Base-by-base conservation (phyloP, 64 coral and sea anemone genomes). In the Dendronephthya gigantea region DNA sequence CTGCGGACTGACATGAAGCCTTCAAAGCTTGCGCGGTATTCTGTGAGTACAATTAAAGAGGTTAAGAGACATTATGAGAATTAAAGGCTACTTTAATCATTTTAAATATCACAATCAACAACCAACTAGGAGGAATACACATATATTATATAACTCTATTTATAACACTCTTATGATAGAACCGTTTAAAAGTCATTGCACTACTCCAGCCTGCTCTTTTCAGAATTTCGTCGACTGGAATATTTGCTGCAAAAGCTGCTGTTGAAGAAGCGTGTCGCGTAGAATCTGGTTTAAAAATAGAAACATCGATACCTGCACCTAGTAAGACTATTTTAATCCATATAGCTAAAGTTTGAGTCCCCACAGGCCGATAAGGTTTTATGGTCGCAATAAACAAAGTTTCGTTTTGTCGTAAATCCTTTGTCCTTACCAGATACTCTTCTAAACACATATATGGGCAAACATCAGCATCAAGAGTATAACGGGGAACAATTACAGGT, bases 141-240 rank as follows among this genome's bases (percentile, higher is more conserved):
- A n/a, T n/a, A n/a, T n/a, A n/a, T n/a, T n/a, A n/a, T n/a, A n/a
- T n/a, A n/a, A n/a, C n/a, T n/a, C n/a, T n/a, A n/a, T n/a, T n/a
- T n/a, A 27, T 86, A 34, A 86, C 68, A 81, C 83, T 76, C 25
- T 84, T 91, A 47, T 88, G 83, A 88, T 91, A 91, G 59, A 88
- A 91, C 13, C 72, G 1, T 58, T 84, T 92, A 49, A 92, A 92
- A 43, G 90, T 92, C 39, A 84, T 65, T 82, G 90, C 90, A 92
- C 85, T 92, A 66, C 90, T 92, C 83, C 83, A 89, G 2, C 87
- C 87, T 83, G 91, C 87, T 62, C 36, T 89, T 50, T 89, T 81
- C 35, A 89, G 91, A 79, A 92, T 92, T 14, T 85, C 91, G 48
- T 92, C 91, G 68, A 89, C 16, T 62, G 87, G 68, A 40, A 92